Evolutionary conservation across 2,113 vertebrate genomes (phyloP).

Genomic region (Equus quagga): DNA sequence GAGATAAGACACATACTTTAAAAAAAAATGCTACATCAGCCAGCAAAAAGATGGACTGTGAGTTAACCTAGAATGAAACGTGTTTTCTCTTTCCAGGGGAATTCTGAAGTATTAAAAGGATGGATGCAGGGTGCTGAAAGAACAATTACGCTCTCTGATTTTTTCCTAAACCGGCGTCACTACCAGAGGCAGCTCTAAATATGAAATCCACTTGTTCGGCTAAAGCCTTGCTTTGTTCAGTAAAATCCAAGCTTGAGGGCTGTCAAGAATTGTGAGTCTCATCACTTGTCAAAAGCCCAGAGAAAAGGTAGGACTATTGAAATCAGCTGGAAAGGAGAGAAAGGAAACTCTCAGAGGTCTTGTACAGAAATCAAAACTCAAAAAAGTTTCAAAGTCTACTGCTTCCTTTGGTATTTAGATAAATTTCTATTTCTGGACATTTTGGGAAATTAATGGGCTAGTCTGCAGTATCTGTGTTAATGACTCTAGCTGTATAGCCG

Average conservation of each 20-base stretch:
- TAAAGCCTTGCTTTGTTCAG: slow-evolving; percentile 65
- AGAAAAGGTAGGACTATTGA: slow-evolving; percentile 48
- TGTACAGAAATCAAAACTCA: slow-evolving; percentile 49
- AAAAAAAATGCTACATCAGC: not conserved
- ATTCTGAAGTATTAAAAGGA: slow-evolving; percentile 38
- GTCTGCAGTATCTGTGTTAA: not conserved
- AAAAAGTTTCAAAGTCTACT: not conserved
- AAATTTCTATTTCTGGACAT: not conserved
- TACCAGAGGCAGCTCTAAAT: slow-evolving; percentile 51
- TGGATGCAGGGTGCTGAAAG: not conserved
- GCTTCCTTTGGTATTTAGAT: slow-evolving; percentile 38
- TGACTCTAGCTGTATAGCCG: not conserved
- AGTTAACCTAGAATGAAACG: slow-evolving; percentile 48
- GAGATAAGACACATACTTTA: not conserved
- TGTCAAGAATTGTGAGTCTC: slow-evolving; percentile 50
- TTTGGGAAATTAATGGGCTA: not conserved
- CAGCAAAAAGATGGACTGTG: slow-evolving; percentile 30
- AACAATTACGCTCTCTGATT: slow-evolving; percentile 47
- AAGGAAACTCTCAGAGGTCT: slow-evolving; percentile 25
- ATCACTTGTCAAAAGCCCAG: slow-evolving; percentile 54
- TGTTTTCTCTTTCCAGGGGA: slow-evolving; percentile 30
- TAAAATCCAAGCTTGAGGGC: slow-evolving; percentile 33
- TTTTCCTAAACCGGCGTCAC: not conserved
- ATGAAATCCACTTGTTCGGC: slow-evolving; percentile 62
- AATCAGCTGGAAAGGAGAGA: slow-evolving; percentile 55